Percentiles rank a stretch among this genome's conserved stretches.
Evolutionary conservation across 2,113 vertebrate species (phyloP).

Genomic region (Salvelinus sp.): DNA sequence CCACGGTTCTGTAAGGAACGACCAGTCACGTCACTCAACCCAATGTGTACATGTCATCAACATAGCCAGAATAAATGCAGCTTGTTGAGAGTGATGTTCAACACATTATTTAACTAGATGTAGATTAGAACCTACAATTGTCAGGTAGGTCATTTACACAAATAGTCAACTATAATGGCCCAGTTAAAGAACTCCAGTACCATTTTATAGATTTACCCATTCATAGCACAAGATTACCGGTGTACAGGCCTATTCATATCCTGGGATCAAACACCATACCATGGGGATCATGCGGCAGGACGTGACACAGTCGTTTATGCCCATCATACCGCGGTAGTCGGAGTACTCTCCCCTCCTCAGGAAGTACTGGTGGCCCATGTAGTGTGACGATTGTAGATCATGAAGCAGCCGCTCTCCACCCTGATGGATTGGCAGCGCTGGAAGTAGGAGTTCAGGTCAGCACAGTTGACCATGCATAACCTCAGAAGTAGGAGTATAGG

Average conservation of each 20-base stretch:
- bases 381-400: constrained; percentile 15
- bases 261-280: not conserved
- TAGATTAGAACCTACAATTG: not conserved
- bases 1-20: constrained; percentile 2
- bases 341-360: constrained; percentile 18
- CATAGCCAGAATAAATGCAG: not conserved
- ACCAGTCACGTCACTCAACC: not conserved
- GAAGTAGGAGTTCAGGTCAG: constrained; percentile 20
- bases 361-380: constrained; percentile 21
- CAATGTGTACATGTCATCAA: not conserved
- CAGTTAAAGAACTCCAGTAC: too few relatives aligned
- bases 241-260: not conserved
- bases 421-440: constrained; percentile 17
- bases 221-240: not conserved
- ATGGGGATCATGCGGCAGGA: constrained; percentile 25
- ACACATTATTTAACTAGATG: not conserved
- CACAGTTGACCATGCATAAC: constrained; percentile 6
- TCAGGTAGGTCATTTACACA: not conserved
- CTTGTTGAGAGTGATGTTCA: not conserved
- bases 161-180: too few relatives aligned
- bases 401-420: constrained; percentile 16
- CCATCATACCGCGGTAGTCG: constrained; percentile 9
- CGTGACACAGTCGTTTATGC: constrained; percentile 9
- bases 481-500: too few relatives aligned
- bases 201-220: not conserved